Evolutionary conservation across 2,797 vertebrate species (phyloP), one percentile per base, ranked within the genome.

Genomic region (Xenentodon cancila): DNA sequence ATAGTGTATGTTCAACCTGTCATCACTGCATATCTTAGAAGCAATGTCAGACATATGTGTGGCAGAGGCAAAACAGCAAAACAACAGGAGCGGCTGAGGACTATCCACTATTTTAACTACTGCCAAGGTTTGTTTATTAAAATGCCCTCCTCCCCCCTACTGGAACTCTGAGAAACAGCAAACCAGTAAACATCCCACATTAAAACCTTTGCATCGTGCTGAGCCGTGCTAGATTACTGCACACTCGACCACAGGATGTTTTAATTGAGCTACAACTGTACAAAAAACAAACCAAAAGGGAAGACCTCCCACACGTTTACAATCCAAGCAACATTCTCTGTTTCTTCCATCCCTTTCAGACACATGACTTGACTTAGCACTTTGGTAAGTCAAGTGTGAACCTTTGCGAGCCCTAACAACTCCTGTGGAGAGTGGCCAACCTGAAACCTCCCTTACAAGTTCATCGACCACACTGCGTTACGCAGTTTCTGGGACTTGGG

Each of bases 391-490:
- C 25, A 42, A 80, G 81, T 75, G 80, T 77, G 73, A 90, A 81
- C 70, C 63, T 56, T 59, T 80, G 73, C 69, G 79, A 83, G 71
- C 53, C 53, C 60, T 72, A 68, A 77, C 63, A 63, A 72, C 71
- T 82, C 73, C 76, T 71, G 79, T 66, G 75, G 70, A 85, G 52
- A 59, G 68, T 73, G 59, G 76, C 77, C 73, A 68, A 79, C 75
- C 68, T 81, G 64, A 77, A 80, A 75, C 74, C 61, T 81, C 73
- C 70, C 63, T 63, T 77, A 69, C 61, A 56, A 51, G 64, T 65
- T 68, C 63, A 44, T 34, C 57, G 21, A 81, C 79, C 79, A 48
- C 79, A 75, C 55, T 45, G 53, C 46, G 15, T 69, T 25, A 70
- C 34, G 61, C 58, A 53, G 60, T 68, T 50, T 62, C 60, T 22